phyloP scores from a whole-genome alignment of 2,113 vertebrate genomes.

The Platycercus adscitus region DNA sequence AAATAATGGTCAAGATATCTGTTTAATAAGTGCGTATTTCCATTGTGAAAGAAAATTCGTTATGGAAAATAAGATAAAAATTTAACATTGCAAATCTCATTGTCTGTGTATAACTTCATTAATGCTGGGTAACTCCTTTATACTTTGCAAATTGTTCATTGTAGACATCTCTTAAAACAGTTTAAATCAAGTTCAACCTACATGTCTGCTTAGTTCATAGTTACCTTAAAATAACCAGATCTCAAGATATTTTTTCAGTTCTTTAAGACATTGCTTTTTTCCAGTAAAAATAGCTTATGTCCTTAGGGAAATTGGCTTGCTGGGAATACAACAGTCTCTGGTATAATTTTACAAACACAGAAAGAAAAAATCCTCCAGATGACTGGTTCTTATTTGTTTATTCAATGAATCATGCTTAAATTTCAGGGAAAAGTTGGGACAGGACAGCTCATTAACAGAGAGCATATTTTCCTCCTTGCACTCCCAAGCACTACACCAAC shows the following conservation, averaged over 20 bases:
- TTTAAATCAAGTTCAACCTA: background rate
- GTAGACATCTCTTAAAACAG: background rate
- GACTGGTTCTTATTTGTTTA: background rate
- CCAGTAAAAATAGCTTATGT: background rate
- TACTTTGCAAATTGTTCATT: background rate
- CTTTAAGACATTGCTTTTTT: background rate
- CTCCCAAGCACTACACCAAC: background rate
- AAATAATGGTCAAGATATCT: background rate
- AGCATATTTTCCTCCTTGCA: background rate
- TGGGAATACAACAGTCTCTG: background rate
- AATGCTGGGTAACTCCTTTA: conserved; percentile 27
- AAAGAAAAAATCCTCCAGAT: background rate
- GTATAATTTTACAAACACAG: background rate
- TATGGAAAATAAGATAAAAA: conserved; percentile 61
- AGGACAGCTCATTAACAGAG: background rate
- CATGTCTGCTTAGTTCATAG: background rate
- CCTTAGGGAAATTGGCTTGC: background rate
- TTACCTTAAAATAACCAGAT: background rate
- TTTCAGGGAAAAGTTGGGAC: background rate
- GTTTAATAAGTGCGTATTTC: conserved; percentile 43
- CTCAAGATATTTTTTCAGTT: background rate
- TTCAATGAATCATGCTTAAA: background rate
- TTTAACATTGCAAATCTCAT: conserved; percentile 60
- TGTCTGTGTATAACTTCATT: conserved; percentile 34
- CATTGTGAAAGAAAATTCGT: conserved; percentile 57